Evolutionary conservation across 2,888 invertebrate genomes (phyloP).

Genomic region (Mallateleia sp.): DNA sequence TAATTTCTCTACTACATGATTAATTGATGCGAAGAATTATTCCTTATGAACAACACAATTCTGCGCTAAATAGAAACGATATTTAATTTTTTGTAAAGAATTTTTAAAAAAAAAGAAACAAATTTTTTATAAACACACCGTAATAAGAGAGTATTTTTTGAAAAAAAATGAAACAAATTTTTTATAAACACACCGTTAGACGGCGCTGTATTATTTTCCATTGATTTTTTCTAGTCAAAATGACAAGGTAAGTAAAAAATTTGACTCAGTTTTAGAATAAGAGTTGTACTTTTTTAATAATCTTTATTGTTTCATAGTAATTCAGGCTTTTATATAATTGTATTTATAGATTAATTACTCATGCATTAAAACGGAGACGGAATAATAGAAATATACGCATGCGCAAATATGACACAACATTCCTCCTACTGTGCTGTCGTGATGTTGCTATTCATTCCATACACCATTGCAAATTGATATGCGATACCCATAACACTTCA

Average conservation of each 20-base stretch:
- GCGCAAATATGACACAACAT: constrained; percentile 25
- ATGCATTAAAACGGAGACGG: constrained; percentile 40
- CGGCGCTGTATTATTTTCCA: no score
- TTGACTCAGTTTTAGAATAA: constrained; percentile 11
- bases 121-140: no score
- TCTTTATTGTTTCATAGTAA: not conserved
- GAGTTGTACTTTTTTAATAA: not conserved
- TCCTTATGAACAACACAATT: no score
- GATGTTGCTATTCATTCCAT: constrained; percentile 23
- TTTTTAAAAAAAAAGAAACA: no score
- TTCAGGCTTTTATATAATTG: not conserved
- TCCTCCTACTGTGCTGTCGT: constrained; percentile 2
- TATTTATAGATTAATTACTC: constrained; percentile 46
- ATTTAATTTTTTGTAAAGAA: no score
- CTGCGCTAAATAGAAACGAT: no score
- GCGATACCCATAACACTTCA: constrained; percentile 47
- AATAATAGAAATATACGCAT: constrained; percentile 41
- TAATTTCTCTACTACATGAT: no score
- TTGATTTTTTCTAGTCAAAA: not conserved
- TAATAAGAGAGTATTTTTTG: no score
- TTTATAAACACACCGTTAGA: no score
- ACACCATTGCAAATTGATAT: constrained; percentile 40
- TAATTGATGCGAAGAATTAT: no score
- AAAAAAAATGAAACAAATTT: no score
- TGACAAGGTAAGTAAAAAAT: not conserved